Evolutionary conservation across 1,140 invertebrate species (phyloP), one percentile per base, ranked within the genome.

Genomic region (Homalodisca vitripennis): DNA sequence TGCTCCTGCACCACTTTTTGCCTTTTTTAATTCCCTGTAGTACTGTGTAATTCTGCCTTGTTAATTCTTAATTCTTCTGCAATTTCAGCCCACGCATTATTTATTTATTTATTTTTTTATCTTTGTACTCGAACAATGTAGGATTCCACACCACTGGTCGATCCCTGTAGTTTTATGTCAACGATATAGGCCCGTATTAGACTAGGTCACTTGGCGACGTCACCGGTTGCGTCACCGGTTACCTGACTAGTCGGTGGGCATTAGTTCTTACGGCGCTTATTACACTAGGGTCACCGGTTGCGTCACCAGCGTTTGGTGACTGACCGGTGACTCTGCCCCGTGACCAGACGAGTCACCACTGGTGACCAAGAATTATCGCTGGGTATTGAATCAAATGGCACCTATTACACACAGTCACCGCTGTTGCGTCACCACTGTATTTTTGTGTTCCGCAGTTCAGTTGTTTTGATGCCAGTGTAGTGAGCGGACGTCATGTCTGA

Each of bases 371-470:
- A 60, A 10, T 60, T 60, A 27, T 60, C 55, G 55, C 55, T 60
- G 55, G 55, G 55, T 60, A 60, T 60, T 60, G 55, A 60, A 30
- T 60, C 55, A 60, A 60, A 60, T 60, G 55, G 55, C 55, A 60
- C 55, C 6, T 60, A 60, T 60, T 60, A 60, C 55, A 60, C 55
- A 60, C 26, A 29, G 26, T 60, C 55, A 60, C 55, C 27, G 2
- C 55, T 26, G 55, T 27, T 10, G 22, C 55, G 55, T 60, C 55
- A 60, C 55, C 55, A 60, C 22, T 29, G 55, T 60, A 60, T 60
- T 22, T 26, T 60, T 60, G 24, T 60, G 55, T 60, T 60, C 14
- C 14, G 55, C 55, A 60, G 24, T 13, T 60, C 34, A 41, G 34
- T 60, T 10, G 24, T 26, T 22, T 60, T 60, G 55, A 22, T 30